Evolutionary conservation across 2,113 vertebrate species (phyloP).

Genomic region (Bagarius yarrelli): DNA sequence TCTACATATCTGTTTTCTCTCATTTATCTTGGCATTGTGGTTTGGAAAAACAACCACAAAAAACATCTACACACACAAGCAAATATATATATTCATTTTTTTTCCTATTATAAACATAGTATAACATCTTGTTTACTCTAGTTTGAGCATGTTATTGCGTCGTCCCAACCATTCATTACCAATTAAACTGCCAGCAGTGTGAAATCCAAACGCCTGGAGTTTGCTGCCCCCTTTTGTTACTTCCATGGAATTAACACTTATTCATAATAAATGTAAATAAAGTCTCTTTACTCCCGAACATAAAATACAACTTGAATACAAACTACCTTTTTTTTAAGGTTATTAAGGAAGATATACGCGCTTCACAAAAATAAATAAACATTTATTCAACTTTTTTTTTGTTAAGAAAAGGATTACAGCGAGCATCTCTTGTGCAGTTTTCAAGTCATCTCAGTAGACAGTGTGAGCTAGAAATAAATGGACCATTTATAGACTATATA

Average conservation of each 20-base stretch:
- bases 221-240: constrained; percentile 26
- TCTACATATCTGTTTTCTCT: constrained; percentile 9
- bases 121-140: neutral
- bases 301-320: neutral
- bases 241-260: neutral
- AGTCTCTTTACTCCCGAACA: neutral
- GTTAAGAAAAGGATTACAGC: neutral
- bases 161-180: neutral
- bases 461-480: neutral
- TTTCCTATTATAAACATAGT: neutral
- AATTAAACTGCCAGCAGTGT: neutral
- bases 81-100: neutral
- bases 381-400: constrained; percentile 26
- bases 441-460: constrained; percentile 14
- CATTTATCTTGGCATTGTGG: neutral
- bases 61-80: neutral
- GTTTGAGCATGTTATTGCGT: neutral
- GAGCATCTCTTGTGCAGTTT: constrained; percentile 17
- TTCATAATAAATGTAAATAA: neutral
- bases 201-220: neutral
- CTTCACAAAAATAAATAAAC: constrained; percentile 30
- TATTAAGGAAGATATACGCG: neutral
- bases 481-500: neutral
- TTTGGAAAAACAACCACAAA: neutral
- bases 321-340: neutral